Evolutionary conservation across 2,888 invertebrate genomes (phyloP).

Genomic region (Troides oblongomaculatus): DNA sequence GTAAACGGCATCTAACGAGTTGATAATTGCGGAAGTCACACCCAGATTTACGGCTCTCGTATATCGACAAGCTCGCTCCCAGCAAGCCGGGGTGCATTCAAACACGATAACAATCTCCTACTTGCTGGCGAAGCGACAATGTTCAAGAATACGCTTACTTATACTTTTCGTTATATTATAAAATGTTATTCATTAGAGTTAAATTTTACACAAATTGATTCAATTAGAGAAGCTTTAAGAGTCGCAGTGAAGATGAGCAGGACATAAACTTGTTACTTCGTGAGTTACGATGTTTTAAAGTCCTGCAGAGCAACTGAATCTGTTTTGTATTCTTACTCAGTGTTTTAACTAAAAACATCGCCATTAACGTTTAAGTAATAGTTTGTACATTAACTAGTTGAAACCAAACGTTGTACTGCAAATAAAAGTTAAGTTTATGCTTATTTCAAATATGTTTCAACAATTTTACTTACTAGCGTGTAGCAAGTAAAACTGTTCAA

Average conservation of each 20-base stretch:
- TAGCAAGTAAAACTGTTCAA: no score
- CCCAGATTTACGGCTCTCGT: slow-evolving; percentile 41
- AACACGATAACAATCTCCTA: slow-evolving; percentile 37
- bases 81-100: slow-evolving; percentile 31
- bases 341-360: no score
- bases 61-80: slow-evolving; percentile 26
- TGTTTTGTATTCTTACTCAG: no score
- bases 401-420: no score
- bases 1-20: slow-evolving; percentile 44
- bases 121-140: slow-evolving; percentile 36
- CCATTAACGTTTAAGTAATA: no score
- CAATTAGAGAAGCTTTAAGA: background rate
- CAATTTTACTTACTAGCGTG: no score
- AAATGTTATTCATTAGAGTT: background rate
- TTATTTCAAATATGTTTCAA: no score
- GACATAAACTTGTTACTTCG: background rate
- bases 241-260: background rate
- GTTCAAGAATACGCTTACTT: slow-evolving; percentile 26
- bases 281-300: no score
- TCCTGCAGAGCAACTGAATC: no score
- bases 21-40: slow-evolving; percentile 47
- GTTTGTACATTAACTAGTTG: no score
- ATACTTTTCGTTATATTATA: slow-evolving; percentile 2
- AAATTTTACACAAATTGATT: background rate
- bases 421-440: no score